Evolutionary conservation across 2,888 invertebrate species (phyloP).

Genomic region (Callosobruchus maculatus): DNA sequence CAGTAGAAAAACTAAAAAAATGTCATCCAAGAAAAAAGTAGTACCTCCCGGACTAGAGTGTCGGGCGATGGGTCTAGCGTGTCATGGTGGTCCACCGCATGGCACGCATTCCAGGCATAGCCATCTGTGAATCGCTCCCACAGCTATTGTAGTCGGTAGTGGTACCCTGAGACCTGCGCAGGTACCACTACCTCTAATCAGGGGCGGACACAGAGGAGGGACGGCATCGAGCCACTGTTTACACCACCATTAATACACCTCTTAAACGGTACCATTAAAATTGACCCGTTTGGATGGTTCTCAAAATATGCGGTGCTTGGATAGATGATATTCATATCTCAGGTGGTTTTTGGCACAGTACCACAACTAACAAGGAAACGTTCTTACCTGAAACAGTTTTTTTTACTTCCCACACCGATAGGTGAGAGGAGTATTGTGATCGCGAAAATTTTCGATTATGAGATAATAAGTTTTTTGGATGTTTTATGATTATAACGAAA

Average conservation of each 20-base stretch:
- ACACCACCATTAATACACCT: background rate
- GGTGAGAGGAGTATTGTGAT: no score
- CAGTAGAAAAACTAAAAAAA: no score
- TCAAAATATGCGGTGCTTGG: background rate
- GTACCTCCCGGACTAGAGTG: background rate
- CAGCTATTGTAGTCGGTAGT: slow-evolving; percentile 13
- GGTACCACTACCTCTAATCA: background rate
- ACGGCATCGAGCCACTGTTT: background rate
- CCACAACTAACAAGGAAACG: no score
- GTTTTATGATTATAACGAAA: no score
- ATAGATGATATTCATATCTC: no score
- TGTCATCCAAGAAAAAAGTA: no score
- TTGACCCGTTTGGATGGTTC: background rate
- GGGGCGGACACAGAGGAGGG: background rate
- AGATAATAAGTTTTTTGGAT: no score
- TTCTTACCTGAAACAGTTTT: no score
- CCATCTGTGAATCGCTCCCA: slow-evolving; percentile 27
- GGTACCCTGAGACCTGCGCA: background rate
- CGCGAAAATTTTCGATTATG: no score
- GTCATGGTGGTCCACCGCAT: slow-evolving; percentile 27
- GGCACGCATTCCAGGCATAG: slow-evolving; percentile 30
- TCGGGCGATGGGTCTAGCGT: background rate
- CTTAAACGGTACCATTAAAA: background rate
- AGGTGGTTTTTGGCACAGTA: no score
- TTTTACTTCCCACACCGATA: no score